phyloP scores from a whole-genome alignment of 1,140 invertebrate species.

The Lepidurus arcticus region DNA sequence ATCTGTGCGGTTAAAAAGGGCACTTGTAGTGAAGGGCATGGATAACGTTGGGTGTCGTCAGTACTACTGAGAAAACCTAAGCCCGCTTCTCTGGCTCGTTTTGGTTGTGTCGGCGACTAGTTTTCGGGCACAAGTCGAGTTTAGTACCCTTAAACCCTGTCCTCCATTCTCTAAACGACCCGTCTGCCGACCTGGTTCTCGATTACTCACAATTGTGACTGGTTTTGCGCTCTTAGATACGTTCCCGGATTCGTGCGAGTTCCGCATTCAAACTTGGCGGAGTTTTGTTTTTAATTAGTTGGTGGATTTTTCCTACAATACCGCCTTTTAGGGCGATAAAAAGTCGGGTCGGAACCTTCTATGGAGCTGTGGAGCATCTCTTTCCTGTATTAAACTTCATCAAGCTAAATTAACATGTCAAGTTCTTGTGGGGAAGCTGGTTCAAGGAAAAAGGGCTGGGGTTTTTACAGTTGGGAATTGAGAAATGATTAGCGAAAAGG shows the following conservation, averaged over 20 bases:
- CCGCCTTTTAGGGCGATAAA: too few species aligned
- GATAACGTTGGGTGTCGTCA: neutral
- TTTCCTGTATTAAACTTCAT: too few species aligned
- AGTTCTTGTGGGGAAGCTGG: too few species aligned
- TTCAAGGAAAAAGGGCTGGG: too few species aligned
- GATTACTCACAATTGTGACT: conserved; percentile 7
- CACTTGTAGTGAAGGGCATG: too few species aligned
- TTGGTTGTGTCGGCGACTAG: neutral
- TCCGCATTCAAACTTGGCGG: neutral
- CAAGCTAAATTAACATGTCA: too few species aligned
- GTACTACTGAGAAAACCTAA: neutral
- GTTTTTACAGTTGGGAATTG: too few species aligned
- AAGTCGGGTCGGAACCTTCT: too few species aligned
- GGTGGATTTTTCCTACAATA: neutral
- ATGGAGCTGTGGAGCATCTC: too few species aligned
- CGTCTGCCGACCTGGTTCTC: neutral
- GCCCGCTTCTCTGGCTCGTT: neutral
- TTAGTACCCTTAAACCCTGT: neutral
- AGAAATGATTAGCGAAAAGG: too few species aligned
- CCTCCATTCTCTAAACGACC: neutral
- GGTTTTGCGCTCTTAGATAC: neutral
- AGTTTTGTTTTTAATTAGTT: neutral
- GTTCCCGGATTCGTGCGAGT: neutral
- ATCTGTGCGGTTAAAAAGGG: too few species aligned
- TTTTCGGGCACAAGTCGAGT: neutral